Base-by-base conservation (phyloP, 2,888 invertebrate species). In the Carpatolechia fugitivella region DNA sequence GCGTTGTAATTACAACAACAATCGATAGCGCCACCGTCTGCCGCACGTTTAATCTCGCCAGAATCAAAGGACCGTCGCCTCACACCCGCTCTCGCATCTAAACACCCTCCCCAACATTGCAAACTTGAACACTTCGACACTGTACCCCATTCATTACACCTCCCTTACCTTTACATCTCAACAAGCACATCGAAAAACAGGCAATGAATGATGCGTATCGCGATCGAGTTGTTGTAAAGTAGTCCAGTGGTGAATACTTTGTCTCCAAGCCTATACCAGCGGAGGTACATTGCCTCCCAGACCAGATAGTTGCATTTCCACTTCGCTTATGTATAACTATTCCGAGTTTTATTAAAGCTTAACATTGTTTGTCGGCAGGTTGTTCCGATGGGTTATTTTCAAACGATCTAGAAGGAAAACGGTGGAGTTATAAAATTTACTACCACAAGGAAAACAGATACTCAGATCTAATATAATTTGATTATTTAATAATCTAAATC, bases 1-100 rank as follows among this genome's bases (percentile, higher is more conserved):
- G 86, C 86, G 87, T 81, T 83, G 86, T 90, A 90, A 90, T 90
- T 90, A 89, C 85, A 87, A 90, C 90, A 90, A 90, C 90, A 90
- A 90, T 91, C 90, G 90, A 90, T 90, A 85, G 85, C 87, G 88
- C 89, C 88, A 87, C 90, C 89, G 90, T 89, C 89, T 85, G 89
- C 86, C 85, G 88, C 90, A 88, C 88, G 90, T 85, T 88, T 90
- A 90, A 87, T 86, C 88, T 90, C 88, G 83, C 84, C 81, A 80
- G 84, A 90, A 88, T 86, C 87, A 86, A 87, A 88, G 89, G 87
- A 87, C 85, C 81, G 82, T 81, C 85, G 82, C 86, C 85, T 84
- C 86, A 85, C 84, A 82, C 84, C 85, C 81, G 75, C 76, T 78
- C 67, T 67, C 61, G 68, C 68, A 82, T 76, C 64, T 68, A 69